Percentiles rank a stretch among this genome's conserved stretches.
phyloP scores from a whole-genome alignment of 1,140 invertebrate species.

The Cataglyphis hispanica region DNA sequence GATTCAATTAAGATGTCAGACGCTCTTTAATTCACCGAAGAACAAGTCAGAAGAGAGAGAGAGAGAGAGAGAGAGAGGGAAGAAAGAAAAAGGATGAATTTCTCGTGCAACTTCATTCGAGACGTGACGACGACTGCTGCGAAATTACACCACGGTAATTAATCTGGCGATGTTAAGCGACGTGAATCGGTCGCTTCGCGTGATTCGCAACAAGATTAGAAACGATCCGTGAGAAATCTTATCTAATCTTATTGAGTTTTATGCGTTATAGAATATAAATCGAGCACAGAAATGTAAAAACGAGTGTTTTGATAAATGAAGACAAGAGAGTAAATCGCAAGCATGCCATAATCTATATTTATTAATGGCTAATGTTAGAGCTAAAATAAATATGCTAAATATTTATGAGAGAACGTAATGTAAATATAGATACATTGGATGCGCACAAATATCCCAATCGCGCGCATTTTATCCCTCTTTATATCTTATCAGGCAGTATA shows the following conservation, averaged over 20 bases:
- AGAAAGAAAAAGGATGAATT: constrained; percentile 1
- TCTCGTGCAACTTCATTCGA: constrained; percentile 38
- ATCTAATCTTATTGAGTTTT: constrained; percentile 37
- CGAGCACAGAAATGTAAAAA: not conserved
- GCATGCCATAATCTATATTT: constrained; percentile 55
- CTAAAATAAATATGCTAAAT: constrained; percentile 47
- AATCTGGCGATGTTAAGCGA: constrained; percentile 16
- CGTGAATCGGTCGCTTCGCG: not conserved
- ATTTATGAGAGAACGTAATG: constrained; percentile 54
- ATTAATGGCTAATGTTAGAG: constrained; percentile 58
- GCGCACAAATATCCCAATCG: constrained; percentile 11
- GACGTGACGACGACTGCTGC: constrained; percentile 28
- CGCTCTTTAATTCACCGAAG: constrained; percentile 48
- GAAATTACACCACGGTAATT: constrained; percentile 49
- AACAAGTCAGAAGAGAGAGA: constrained; percentile 5
- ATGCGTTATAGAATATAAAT: not conserved
- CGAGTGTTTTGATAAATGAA: not conserved
- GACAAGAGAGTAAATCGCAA: not conserved
- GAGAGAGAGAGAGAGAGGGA: too few relatives aligned
- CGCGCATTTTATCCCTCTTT: constrained; percentile 4
- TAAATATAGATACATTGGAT: constrained; percentile 25
- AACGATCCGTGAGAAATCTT: not conserved
- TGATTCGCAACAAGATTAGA: not conserved
- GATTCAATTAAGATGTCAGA: constrained; percentile 66
- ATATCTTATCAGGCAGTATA: not conserved